Evolutionary conservation across 2,888 invertebrate genomes (phyloP).

Genomic region (Drosophila pseudotakahashii): DNA sequence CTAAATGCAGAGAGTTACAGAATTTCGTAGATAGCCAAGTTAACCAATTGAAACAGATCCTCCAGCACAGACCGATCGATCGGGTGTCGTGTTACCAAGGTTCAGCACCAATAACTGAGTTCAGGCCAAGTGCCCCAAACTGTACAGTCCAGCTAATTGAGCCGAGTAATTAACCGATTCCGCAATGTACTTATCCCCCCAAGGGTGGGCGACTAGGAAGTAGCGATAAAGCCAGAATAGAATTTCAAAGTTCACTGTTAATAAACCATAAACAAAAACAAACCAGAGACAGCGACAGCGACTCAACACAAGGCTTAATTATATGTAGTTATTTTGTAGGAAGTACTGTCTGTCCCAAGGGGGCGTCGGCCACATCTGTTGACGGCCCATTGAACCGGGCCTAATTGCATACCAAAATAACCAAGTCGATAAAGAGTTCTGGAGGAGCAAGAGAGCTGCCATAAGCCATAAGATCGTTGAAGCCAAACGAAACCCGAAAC

Average conservation of each 20-base stretch:
- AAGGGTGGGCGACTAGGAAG: slow-evolving; percentile 10
- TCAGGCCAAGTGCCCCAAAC: slow-evolving; percentile 13
- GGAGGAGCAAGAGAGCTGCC: slow-evolving; percentile 28
- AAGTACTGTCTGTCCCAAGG: slow-evolving; percentile 17
- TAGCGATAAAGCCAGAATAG: slow-evolving; percentile 11
- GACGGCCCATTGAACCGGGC: slow-evolving; percentile 12
- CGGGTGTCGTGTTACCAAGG: slow-evolving; percentile 9
- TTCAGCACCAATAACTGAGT: slow-evolving; percentile 8
- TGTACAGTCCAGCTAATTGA: slow-evolving; percentile 30
- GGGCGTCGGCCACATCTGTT: slow-evolving; percentile 21
- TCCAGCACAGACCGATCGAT: slow-evolving; percentile 10
- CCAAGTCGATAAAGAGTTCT: slow-evolving; percentile 24
- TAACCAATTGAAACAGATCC: slow-evolving; percentile 58
- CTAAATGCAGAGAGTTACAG: slow-evolving; percentile 27
- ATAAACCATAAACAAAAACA: slow-evolving; percentile 57
- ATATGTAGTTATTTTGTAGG: slow-evolving; percentile 48
- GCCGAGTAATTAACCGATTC: slow-evolving; percentile 10
- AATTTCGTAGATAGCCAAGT: slow-evolving; percentile 74
- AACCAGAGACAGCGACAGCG: slow-evolving; percentile 4
- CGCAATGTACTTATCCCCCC: slow-evolving; percentile 36
- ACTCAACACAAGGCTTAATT: slow-evolving; percentile 37
- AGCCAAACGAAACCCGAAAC: slow-evolving; percentile 41
- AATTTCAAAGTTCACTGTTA: slow-evolving; percentile 71
- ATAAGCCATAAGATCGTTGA: slow-evolving; percentile 44
- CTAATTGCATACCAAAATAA: slow-evolving; percentile 42